Base-by-base conservation (phyloP, 2,888 invertebrate genomes). In the Eupithecia centaureata region DNA sequence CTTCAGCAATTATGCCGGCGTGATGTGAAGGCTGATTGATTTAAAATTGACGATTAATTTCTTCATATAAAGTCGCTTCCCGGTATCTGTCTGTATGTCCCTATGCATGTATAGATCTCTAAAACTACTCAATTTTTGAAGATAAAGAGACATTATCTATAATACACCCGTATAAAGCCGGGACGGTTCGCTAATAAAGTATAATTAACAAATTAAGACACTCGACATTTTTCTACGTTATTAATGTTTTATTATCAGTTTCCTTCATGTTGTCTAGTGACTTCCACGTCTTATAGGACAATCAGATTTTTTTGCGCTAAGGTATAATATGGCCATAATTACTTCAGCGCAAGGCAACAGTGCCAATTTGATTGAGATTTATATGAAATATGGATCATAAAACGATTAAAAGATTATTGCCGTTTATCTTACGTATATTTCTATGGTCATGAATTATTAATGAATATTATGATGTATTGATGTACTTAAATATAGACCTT, bases 381-480 rank as follows among this genome's bases (percentile, higher is more conserved):
- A 65, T 57, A 56, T 22, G 32, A 33, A 64, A 63, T 28, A 69
- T 42, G 13, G n/a, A 15, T 58, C 30, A 47, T 61, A 22, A 54
- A 64, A 54, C 54, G 18, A 56, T 57, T 57, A 33, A 57, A 57
- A 57, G 30, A 33, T 33, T 57, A 32, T 57, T 57, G 13, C 35
- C 27, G 33, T 62, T 52, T 62, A 35, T 54, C n/a, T 52, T 13
- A 35, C n/a, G 25, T 33, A 62, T 35, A 54, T 35, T 38, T 51
- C 27, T 54, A 18, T 35, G 28, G n/a, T 54, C 18, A 62, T 62
- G 33, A 32, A 61, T 61, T 61, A 61, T 61, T 61, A 12, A 61
- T 61, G 25, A 38, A 13, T 60, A 52, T 27, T 4, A n/a, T n/a
- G n/a, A n/a, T n/a, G n/a, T n/a, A n/a, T n/a, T n/a, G n/a, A n/a